Percentiles rank a stretch among this genome's conserved stretches.
Conservation (phyloP, 2,797 vertebrate genomes). For the Eulemur albifrons region DNA sequence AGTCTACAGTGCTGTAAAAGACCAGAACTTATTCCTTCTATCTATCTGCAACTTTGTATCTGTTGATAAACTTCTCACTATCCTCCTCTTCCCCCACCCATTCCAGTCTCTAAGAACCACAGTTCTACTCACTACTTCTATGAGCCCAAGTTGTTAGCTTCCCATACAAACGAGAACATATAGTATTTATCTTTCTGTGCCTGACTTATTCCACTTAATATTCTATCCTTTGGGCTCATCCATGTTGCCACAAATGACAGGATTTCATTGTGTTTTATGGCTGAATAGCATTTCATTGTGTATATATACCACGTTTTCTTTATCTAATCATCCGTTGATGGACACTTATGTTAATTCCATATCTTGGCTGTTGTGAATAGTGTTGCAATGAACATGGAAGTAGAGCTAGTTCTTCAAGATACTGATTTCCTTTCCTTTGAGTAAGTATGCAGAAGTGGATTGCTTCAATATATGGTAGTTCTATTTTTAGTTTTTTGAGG, state of each 20-base stretch:
- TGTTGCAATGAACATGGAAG: neutral
- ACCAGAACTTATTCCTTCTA: neutral
- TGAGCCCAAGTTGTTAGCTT: neutral
- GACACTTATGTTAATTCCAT: neutral
- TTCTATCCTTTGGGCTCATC: neutral
- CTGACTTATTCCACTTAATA: neutral
- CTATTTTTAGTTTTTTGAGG: neutral
- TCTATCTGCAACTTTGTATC: neutral
- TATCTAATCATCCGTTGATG: neutral
- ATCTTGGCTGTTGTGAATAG: neutral
- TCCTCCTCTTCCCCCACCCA: neutral
- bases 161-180: neutral
- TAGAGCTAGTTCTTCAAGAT: neutral
- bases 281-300: neutral
- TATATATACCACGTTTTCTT: neutral
- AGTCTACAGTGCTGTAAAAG: neutral
- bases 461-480: neutral
- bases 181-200: neutral
- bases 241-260: neutral
- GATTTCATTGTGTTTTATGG: neutral
- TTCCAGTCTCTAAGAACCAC: neutral
- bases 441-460: neutral
- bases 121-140: neutral
- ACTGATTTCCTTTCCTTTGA: neutral
- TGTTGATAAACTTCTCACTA: neutral